These are phyloP conservation scores for Beroe forskalii DNA, from an alignment of 37 sponge, comb jelly and placozoan genomes.

Conservation along the genomic window DNA sequence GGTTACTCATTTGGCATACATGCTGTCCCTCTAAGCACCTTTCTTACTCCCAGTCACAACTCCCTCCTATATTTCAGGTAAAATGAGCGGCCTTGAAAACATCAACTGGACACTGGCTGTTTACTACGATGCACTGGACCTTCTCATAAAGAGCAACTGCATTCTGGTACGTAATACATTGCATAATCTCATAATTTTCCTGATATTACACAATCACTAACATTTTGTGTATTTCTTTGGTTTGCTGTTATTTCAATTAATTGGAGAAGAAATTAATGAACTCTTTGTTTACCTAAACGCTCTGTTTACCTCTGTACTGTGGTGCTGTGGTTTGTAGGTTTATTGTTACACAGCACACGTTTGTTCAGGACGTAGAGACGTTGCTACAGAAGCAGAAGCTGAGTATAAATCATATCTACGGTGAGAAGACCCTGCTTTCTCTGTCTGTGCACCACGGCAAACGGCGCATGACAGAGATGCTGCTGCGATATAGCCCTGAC, in stretches of 20 bases:
- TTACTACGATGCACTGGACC: conserved; percentile 47
- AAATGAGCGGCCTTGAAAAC: conserved; percentile 63
- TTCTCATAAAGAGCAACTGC: conserved; percentile 60
- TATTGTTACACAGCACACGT: background rate
- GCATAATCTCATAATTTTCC: too few species aligned
- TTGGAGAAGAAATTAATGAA: too few species aligned
- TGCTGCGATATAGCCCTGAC: conserved; percentile 27
- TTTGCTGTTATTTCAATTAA: too few species aligned
- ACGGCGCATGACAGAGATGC: conserved; percentile 57
- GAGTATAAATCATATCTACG: conserved; percentile 54
- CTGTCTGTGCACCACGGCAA: conserved; percentile 57
- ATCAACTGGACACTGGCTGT: conserved; percentile 60
- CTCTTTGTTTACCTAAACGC: too few species aligned
- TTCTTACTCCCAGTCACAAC: too few species aligned
- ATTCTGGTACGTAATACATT: background rate
- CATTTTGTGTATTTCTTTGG: too few species aligned
- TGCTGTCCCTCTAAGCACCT: too few species aligned
- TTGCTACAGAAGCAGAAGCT: conserved; percentile 32
- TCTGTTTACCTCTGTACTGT: too few species aligned
- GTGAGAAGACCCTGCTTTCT: conserved; percentile 26
- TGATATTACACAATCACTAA: too few species aligned
- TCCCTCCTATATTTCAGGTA: too few species aligned
- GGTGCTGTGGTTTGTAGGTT: too few species aligned
- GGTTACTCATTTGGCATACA: too few species aligned
- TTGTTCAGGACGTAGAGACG: conserved; percentile 53